Evolutionary conservation across 2,888 invertebrate species (phyloP), one percentile per base, ranked within the genome.

Genomic region (Leucophenga maculata): DNA sequence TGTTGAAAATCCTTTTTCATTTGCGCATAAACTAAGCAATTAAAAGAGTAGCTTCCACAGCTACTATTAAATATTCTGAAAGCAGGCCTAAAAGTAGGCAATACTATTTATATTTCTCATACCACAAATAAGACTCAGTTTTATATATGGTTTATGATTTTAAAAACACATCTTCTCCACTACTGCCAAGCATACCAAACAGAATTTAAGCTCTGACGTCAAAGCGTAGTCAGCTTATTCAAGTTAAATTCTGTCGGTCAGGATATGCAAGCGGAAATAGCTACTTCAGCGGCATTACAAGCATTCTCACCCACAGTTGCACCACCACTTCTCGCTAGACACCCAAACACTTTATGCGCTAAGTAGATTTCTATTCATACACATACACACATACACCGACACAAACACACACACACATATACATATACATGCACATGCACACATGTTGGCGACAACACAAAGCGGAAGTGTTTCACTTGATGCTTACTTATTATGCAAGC

Each of bases 181-280:
- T n/a, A n/a, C n/a, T n/a, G n/a, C n/a, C n/a, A n/a, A n/a, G n/a
- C n/a, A 16, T 50, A 50, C n/a, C 2, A 50, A 50, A 14, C 13
- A 11, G 16, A 13, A 54, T 54, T 6, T 54, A 22, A 18, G 8
- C 16, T 22, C 11, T 20, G 54, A 54, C 22, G 54, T 11, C 54
- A 54, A 54, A 18, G 54, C 11, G 54, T 54, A 20, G 54, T 20
- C 54, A 54, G 20, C 22, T 20, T 54, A 20, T 22, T 20, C 22
- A 54, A 54, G 11, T 18, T 22, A 54, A 54, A 54, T 69, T 39
- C 71, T 60, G 68, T 50, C 52, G 62, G 68, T 48, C 73, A 72
- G 69, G 32, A 44, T 62, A 73, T 76, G 80, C 74, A 78, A 70
- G 73, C 78, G 82, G 80, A 78, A 73, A 76, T 69, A 74, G 59